Base-by-base conservation (phyloP, 2,888 invertebrate genomes). In the Oscheius sp. region DNA sequence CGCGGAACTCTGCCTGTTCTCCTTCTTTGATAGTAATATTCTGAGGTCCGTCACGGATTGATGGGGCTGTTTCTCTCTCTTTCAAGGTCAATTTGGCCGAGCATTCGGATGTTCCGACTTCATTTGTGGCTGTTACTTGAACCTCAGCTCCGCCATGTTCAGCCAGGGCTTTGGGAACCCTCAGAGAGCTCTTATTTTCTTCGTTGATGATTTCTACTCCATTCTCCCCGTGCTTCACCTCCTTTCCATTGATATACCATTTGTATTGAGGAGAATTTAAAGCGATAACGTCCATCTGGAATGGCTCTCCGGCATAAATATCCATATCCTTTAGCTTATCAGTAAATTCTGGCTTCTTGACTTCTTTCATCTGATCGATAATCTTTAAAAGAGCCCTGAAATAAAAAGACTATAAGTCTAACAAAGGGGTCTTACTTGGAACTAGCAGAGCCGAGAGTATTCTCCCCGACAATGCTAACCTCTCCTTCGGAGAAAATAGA, bases 241-340 rank as follows among this genome's bases (percentile, higher is more conserved):
- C 67, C 36, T 74, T 72, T 61, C 84, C 84, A 64, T 84, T 80
- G 36, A 77, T 62, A 24, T 59, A 67, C 90, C 94, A 92, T 68
- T 91, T 90, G 9, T 94, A 90, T 20, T 91, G 91, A 0, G 95
- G 94, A 8, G 71, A 73, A 47, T 83, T 72, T 17, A 81, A 69
- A 8, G 82, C 81, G 51, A 77, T 82, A 5, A 83, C 83, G 51
- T 83, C 80, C 64, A 80, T 68, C 51, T 73, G 61, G 38, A 67
- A 67, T 1, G 50, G 26, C 41, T 67, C 67, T 3, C 50, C 61
- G 6, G 17, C 8, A 17, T n/a, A 26, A 6, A 82, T 80, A 24
- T 94, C 93, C 0, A 94, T 92, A 85, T 94, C 93, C 85, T 92
- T 93, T 70, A 95, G 88, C 24, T 91, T 91, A 49, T 94, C 92